Percentiles rank a stretch among this genome's conserved stretches.
Conservation (phyloP, 2,888 invertebrate species). For the Leucophora obtusa region DNA sequence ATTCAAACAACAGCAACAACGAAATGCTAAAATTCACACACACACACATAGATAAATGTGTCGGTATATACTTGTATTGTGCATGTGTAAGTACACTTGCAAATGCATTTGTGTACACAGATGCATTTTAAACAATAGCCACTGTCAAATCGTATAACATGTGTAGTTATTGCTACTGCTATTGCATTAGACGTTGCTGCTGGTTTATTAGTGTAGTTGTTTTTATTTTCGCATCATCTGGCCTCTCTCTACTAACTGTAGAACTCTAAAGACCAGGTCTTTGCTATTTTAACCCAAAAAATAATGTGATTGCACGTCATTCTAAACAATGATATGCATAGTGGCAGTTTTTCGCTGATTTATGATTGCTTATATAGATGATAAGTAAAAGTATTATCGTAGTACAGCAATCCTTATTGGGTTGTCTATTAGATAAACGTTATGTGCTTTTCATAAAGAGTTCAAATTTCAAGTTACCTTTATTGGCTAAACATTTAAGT, state of each 20-base stretch:
- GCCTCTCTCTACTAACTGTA: too few relatives aligned
- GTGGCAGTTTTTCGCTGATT: neutral
- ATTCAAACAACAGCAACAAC: constrained; percentile 27
- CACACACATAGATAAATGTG: neutral
- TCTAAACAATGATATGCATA: constrained; percentile 10
- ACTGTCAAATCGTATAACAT: neutral
- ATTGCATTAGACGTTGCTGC: neutral
- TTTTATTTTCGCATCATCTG: too few relatives aligned
- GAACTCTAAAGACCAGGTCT: neutral
- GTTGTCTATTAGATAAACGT: neutral
- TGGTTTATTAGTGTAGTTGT: neutral
- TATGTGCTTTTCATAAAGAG: neutral
- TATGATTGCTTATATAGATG: too few relatives aligned
- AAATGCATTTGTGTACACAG: neutral
- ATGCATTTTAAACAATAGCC: neutral
- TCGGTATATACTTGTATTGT: neutral
- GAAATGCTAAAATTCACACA: neutral
- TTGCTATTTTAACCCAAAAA: constrained; percentile 1
- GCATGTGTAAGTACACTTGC: constrained; percentile 8
- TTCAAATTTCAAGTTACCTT: neutral
- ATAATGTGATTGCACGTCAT: constrained; percentile 31
- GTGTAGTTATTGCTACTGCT: neutral
- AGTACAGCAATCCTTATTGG: neutral
- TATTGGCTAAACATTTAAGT: too few relatives aligned
- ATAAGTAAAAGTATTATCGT: neutral